Evolutionary conservation across 2,797 vertebrate species (phyloP), one percentile per base, ranked within the genome.

Genomic region (Diplodus sargus): DNA sequence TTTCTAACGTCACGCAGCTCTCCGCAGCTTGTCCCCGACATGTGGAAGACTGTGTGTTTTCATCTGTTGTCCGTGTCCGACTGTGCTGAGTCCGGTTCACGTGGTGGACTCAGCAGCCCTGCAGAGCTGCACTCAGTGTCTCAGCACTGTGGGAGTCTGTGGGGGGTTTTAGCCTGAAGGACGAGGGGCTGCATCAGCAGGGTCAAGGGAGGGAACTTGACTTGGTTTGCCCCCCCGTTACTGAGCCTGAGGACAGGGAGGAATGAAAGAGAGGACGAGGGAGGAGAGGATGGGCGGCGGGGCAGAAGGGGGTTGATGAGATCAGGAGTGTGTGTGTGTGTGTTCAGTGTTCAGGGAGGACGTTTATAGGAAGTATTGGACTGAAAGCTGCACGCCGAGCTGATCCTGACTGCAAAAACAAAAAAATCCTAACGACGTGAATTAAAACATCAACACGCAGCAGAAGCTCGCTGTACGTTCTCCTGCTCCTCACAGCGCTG

Each of bases 191-290:
- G 42, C 56, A 73, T 74, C 82, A 68, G 76, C 22, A 30, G 76
- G 87, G 81, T 86, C 85, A 82, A 78, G 58, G 17, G 71, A 69
- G 79, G 69, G 47, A 71, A 85, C 81, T 81, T 81, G 82, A 88
- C 84, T 85, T 70, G 51, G 65, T 66, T 66, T 65, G 45, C 14
- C 17, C 12, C 53, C 14, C 34, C 48, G 51, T 28, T 49, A 52
- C 42, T n/a, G 25, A 5, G 79, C 85, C 82, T 25, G 56, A 74
- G 81, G 81, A 66, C 47, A 51, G 52, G 30, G 20, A 60, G 76
- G 63, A 45, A 39, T 42, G 62, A 81, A 20, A 76, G 71, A 43
- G 57, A 64, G 59, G 47, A 48, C 4, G 47, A 64, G 5, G 56
- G 22, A 14, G 5, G 22, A 20, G 53, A 49, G 0, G 15, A 11